A percentile compares a stretch with the other conserved stretches of the same genome.
These are phyloP conservation scores for Rhopilema esculentum DNA, from an alignment of 30 jellyfish, hydroid and myxozoan genomes.

Conservation along the genomic window DNA sequence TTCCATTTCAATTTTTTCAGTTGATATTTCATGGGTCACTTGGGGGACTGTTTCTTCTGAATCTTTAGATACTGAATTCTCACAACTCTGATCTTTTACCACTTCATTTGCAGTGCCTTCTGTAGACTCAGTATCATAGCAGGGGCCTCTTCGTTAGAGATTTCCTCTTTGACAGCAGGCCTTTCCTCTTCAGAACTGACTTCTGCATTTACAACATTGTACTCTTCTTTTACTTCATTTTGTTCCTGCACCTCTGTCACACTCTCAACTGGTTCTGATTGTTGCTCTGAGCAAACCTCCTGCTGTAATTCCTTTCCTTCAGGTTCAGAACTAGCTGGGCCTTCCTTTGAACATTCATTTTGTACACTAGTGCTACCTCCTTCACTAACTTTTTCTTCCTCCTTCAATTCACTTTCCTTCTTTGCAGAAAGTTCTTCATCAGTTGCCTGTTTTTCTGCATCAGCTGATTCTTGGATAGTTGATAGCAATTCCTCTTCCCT, in stretches of 20 bases:
- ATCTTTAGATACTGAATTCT: not conserved
- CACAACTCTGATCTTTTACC: not conserved
- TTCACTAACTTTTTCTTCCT: not conserved
- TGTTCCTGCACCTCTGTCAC: not conserved
- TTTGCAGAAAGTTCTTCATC: not conserved
- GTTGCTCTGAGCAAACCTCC: not conserved
- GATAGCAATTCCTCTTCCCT: not conserved
- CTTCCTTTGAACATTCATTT: not conserved
- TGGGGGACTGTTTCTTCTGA: not conserved
- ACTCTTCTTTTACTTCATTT: not conserved
- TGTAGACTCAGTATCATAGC: no score
- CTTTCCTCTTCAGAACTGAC: not conserved
- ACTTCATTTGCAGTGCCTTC: not conserved
- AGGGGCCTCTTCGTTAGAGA: not conserved
- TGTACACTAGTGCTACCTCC: slow-evolving; percentile 1
- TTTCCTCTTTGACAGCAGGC: not conserved
- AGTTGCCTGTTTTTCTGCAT: slow-evolving; percentile 9
- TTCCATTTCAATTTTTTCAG: not conserved
- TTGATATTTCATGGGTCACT: not conserved
- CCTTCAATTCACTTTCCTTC: not conserved
- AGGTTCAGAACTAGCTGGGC: not conserved
- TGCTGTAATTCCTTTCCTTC: not conserved
- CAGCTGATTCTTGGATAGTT: not conserved
- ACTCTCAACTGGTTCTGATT: not conserved
- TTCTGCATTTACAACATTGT: slow-evolving; percentile 8